Evolutionary conservation across 2,888 invertebrate species (phyloP).

Genomic region (Tenthredo mesomela): DNA sequence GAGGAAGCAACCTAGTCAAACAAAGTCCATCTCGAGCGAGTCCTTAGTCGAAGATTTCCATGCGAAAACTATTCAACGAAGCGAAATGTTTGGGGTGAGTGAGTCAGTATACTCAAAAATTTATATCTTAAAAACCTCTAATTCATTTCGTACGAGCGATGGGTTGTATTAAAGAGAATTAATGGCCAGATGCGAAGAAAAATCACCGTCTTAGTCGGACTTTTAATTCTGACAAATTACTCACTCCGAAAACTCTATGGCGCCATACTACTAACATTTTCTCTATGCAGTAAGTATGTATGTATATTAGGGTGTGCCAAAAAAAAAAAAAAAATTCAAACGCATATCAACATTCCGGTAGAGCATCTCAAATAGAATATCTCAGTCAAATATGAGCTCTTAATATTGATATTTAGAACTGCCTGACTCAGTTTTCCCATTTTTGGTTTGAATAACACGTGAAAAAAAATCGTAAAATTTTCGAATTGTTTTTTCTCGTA

Average conservation of each 20-base stretch:
- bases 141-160: conserved; percentile 34
- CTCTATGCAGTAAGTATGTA: neutral
- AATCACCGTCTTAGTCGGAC: neutral
- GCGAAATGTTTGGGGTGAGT: neutral
- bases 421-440: too few species aligned
- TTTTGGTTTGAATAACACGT: too few species aligned
- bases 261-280: conserved; percentile 7
- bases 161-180: conserved; percentile 24
- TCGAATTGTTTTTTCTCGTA: too few species aligned
- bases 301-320: too few species aligned
- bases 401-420: too few species aligned
- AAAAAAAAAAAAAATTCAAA: too few species aligned
- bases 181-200: neutral
- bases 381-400: too few species aligned
- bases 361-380: too few species aligned
- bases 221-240: conserved; percentile 31
- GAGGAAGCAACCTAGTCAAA: conserved; percentile 35
- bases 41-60: neutral
- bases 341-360: too few species aligned
- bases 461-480: too few species aligned
- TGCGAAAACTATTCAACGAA: neutral
- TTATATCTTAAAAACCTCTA: conserved; percentile 38
- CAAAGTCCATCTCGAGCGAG: conserved; percentile 27
- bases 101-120: neutral
- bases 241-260: neutral